These are phyloP conservation scores for Girardinichthys multiradiatus DNA, from an alignment of 2,113 vertebrate genomes.

Conservation along the genomic window DNA sequence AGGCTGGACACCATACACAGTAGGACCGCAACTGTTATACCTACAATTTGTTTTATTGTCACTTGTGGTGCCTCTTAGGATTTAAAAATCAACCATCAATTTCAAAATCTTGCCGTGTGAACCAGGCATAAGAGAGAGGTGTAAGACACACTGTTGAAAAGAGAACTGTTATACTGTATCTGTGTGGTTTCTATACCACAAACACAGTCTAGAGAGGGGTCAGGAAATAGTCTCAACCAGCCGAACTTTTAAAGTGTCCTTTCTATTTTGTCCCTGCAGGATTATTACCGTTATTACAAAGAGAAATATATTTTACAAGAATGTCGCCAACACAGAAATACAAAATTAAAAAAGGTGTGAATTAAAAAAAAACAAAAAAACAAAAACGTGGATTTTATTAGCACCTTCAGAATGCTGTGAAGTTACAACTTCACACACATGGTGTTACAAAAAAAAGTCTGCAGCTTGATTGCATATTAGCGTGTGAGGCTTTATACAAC, in stretches of 20 bases:
- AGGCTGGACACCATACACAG: too few relatives aligned
- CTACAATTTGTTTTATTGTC: too few relatives aligned
- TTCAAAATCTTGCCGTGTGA: too few relatives aligned
- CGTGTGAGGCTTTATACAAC: conserved; percentile 17
- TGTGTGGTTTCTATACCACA: background rate
- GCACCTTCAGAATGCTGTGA: conserved; percentile 16
- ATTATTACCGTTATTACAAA: background rate
- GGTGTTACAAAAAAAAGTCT: conserved; percentile 6
- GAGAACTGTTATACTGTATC: background rate
- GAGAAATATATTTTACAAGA: background rate
- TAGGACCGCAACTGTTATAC: too few relatives aligned
- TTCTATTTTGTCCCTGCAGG: background rate
- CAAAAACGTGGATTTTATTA: background rate
- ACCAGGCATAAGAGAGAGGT: too few relatives aligned
- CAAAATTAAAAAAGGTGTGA: background rate
- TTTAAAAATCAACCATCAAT: too few relatives aligned
- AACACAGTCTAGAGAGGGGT: background rate
- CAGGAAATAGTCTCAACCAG: background rate
- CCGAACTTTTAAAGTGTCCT: background rate
- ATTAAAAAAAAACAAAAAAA: background rate
- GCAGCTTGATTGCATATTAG: conserved; percentile 11
- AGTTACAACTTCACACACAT: conserved; percentile 12
- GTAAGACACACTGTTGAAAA: background rate
- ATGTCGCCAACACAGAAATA: too few relatives aligned
- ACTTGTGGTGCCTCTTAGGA: too few relatives aligned